Percentiles rank a stretch among this genome's conserved stretches.
phyloP scores from a whole-genome alignment of 1,140 invertebrate genomes.

The Pachyrhynchus sulphureomaculatus region DNA sequence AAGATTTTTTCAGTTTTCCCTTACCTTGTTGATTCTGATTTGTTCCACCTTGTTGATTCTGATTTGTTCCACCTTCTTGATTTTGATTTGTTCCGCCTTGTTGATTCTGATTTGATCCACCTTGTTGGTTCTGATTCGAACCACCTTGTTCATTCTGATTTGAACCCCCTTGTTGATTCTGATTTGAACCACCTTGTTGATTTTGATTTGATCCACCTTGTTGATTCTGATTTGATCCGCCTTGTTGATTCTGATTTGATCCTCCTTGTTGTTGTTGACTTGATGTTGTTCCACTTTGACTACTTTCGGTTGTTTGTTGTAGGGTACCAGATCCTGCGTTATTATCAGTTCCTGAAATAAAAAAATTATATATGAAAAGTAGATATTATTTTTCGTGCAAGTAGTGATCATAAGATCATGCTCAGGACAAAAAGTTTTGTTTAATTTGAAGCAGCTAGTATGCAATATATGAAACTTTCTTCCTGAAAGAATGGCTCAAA shows the following conservation, averaged over 20 bases:
- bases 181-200: too few species aligned
- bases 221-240: too few species aligned
- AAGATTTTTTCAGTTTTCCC: too few species aligned
- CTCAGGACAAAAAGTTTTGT: too few species aligned
- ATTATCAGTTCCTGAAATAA: slow-evolving; percentile 1
- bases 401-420: too few species aligned
- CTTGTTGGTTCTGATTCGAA: slow-evolving; percentile 18
- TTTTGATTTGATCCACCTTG: slow-evolving; percentile 5
- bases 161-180: slow-evolving; percentile 10
- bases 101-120: slow-evolving; percentile 5
- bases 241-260: background rate
- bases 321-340: too few species aligned
- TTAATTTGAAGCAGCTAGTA: too few species aligned
- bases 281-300: background rate
- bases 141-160: background rate
- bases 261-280: slow-evolving; percentile 1
- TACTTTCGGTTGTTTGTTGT: slow-evolving; percentile 8
- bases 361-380: too few species aligned
- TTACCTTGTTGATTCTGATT: slow-evolving; percentile 8
- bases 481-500: too few species aligned
- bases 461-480: too few species aligned
- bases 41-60: background rate
- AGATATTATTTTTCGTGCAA: too few species aligned
- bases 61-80: slow-evolving; percentile 9
- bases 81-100: background rate